These are phyloP conservation scores for Smittia aterrima DNA, from an alignment of 2,888 invertebrate species.

Conservation along the genomic window DNA sequence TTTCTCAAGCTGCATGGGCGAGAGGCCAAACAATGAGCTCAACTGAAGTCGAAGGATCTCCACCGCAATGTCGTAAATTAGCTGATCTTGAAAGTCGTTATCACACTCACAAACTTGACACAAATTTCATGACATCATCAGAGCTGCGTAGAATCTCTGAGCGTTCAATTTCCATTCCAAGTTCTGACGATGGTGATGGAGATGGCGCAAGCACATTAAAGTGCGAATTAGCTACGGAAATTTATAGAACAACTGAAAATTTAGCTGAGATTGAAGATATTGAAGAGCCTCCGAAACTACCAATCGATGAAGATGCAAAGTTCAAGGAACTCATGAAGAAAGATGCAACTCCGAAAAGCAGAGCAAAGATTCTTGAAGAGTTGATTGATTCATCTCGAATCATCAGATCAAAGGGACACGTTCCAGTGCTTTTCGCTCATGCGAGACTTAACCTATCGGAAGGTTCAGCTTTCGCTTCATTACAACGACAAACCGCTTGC, in stretches of 20 bases:
- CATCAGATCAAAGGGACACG: conserved; percentile 69
- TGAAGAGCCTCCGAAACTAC: conserved; percentile 57
- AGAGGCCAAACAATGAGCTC: conserved; percentile 73
- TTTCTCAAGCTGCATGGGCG: conserved; percentile 66
- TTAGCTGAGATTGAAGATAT: conserved; percentile 64
- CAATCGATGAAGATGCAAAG: conserved; percentile 59
- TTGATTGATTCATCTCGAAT: conserved; percentile 65
- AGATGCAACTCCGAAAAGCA: conserved; percentile 43
- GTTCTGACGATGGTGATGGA: conserved; percentile 73
- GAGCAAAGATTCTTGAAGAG: conserved; percentile 65
- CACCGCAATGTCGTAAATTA: conserved; percentile 67
- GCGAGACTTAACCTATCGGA: conserved; percentile 78
- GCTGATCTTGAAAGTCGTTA: conserved; percentile 66
- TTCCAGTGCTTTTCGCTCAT: conserved; percentile 75
- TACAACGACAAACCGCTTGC: conserved; percentile 74
- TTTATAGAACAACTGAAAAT: conserved; percentile 61
- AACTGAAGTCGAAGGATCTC: conserved; percentile 74
- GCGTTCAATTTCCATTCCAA: conserved; percentile 71
- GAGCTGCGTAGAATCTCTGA: conserved; percentile 71
- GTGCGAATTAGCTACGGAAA: conserved; percentile 60
- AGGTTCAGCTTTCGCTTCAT: conserved; percentile 72
- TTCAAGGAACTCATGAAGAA: conserved; percentile 47
- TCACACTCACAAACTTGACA: conserved; percentile 51
- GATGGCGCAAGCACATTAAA: conserved; percentile 57
- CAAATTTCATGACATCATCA: conserved; percentile 48